Conservation (phyloP, 2,797 vertebrate species). For the Rhinophrynus dorsalis region DNA sequence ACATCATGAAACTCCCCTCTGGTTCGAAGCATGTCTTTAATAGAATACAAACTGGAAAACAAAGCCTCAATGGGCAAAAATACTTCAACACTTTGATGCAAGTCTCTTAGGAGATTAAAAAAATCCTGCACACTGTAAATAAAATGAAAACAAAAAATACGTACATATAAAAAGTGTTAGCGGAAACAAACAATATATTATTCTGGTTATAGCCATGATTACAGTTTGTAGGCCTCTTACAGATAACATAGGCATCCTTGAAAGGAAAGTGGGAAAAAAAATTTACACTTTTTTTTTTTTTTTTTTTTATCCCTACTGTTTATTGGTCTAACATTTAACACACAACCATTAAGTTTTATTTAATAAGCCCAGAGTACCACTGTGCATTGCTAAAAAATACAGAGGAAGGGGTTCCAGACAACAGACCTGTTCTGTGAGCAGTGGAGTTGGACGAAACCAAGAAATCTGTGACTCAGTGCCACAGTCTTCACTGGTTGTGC, state of each 20-base stretch:
- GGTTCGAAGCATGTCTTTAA: conserved; percentile 71
- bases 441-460: no score
- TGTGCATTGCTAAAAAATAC: no score
- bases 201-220: background rate
- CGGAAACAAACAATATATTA: conserved; percentile 33
- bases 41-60: conserved; percentile 70
- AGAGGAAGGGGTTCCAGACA: no score
- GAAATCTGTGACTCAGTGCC: no score
- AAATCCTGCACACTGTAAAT: conserved; percentile 72
- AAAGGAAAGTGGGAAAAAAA: no score
- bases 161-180: conserved; percentile 60
- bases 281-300: no score
- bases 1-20: conserved; percentile 52
- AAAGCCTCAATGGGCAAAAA: conserved; percentile 67
- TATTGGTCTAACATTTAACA: no score
- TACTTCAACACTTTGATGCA: conserved; percentile 61
- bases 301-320: no score
- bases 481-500: no score
- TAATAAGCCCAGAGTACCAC: no score
- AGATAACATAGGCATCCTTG: background rate
- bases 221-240: background rate
- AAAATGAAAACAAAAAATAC: conserved; percentile 73
- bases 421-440: no score
- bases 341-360: no score
- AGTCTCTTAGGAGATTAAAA: conserved; percentile 79